Base-by-base conservation (phyloP, 35 echinoderm and acorn worm species). In the Acanthaster planci region DNA sequence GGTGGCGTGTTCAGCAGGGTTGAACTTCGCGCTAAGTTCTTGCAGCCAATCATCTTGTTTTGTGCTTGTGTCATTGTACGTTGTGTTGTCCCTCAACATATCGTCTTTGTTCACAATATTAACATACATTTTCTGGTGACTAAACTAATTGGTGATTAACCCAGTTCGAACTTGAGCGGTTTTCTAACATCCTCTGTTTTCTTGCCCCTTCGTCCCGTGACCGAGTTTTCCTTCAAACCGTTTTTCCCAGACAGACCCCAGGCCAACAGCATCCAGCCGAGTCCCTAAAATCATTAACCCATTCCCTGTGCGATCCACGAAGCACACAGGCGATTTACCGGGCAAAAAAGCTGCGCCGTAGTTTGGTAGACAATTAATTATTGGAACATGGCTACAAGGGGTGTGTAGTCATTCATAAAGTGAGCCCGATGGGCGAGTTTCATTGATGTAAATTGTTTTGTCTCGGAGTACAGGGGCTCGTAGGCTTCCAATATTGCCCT, bases 251-350 rank as follows among this genome's bases (percentile, higher is more conserved):
- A 72, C 64, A 72, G 21, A 72, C 64, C 64, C 29, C 34, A 72
- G 64, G 64, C 64, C 34, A 72, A 72, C 23, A 34, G 64, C 64
- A 30, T 72, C 14, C 23, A 72, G 34, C 34, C 27, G 56, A 72
- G 19, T 72, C 64, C 64, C 64, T 72, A 72, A 72, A 72, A 72
- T 72, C 64, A 72, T 72, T 72, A 72, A 72, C 42, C 42, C 4
- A 47, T 47, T 47, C 42, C 42, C 42, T 47, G 4, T 47, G 42
- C 42, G 42, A 47, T 47, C 42, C 42, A 47, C 64, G 30, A 3
- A 26, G 64, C 16, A 72, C 34, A 6, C 4, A 9, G 64, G 64
- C 64, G 64, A 72, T 72, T 1, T 67, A 72, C 23, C 34, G 64
- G 26, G 26, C 21, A 26, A n/a, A 47, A 7, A 72, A 29, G 60